phyloP scores from a whole-genome alignment of 1,140 invertebrate species.

The Trachelipus rathkii region DNA sequence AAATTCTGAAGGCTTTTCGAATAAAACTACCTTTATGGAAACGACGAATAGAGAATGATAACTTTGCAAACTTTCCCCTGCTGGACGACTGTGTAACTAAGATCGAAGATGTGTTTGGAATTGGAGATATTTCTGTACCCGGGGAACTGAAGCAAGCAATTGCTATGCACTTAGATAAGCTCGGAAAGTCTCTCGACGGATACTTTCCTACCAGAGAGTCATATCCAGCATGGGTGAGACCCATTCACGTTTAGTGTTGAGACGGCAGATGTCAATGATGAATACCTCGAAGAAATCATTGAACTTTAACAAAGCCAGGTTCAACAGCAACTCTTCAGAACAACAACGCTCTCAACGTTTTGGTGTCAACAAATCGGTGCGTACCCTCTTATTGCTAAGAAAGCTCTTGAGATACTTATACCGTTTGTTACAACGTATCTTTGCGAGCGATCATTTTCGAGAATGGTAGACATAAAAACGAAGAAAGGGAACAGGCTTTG shows the following conservation, averaged over 20 bases:
- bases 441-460: slow-evolving; percentile 24
- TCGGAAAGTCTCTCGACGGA: too few species aligned
- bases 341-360: slow-evolving; percentile 28
- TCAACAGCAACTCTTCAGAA: slow-evolving; percentile 28
- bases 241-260: slow-evolving; percentile 27
- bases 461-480: slow-evolving; percentile 35
- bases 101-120: slow-evolving; percentile 22
- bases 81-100: slow-evolving; percentile 31
- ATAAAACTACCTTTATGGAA: slow-evolving; percentile 37
- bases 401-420: background rate
- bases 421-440: slow-evolving; percentile 22
- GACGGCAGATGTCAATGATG: slow-evolving; percentile 34
- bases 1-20: slow-evolving; percentile 39
- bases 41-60: slow-evolving; percentile 42
- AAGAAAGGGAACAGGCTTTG: slow-evolving; percentile 2
- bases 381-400: slow-evolving; percentile 17
- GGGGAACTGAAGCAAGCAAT: slow-evolving; percentile 21
- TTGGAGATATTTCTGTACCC: slow-evolving; percentile 28
- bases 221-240: slow-evolving; percentile 29
- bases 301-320: slow-evolving; percentile 31
- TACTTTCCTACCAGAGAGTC: slow-evolving; percentile 36
- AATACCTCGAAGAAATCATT: slow-evolving; percentile 36
- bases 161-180: too few species aligned
- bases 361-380: slow-evolving; percentile 20
- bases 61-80: slow-evolving; percentile 42